Conservation (phyloP, 2,888 invertebrate genomes). For the Hyppa rectilinea region DNA sequence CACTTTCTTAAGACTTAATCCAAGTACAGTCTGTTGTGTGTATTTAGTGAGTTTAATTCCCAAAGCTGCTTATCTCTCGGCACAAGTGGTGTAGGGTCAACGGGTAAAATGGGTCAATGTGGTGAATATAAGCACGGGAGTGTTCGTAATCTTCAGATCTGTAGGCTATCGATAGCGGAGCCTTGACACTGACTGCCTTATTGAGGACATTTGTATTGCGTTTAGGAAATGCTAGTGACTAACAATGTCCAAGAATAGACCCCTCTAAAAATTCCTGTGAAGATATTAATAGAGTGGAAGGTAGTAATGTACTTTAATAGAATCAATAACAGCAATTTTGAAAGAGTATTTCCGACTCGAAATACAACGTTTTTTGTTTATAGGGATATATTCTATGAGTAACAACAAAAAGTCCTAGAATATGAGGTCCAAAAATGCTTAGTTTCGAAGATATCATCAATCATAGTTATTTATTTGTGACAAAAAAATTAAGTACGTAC, state of each 20-base stretch:
- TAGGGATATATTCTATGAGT: too few relatives aligned
- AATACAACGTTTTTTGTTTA: too few relatives aligned
- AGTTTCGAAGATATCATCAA: too few relatives aligned
- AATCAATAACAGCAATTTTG: slow-evolving; percentile 20
- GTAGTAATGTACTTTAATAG: background rate
- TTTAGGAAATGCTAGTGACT: background rate
- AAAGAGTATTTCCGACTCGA: background rate
- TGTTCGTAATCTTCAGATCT: slow-evolving; percentile 37
- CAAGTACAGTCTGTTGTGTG: slow-evolving; percentile 22
- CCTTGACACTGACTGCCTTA: background rate
- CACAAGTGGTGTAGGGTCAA: slow-evolving; percentile 50
- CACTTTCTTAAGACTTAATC: slow-evolving; percentile 20
- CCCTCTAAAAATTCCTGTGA: background rate
- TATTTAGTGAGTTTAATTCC: slow-evolving; percentile 51
- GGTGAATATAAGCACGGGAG: slow-evolving; percentile 14
- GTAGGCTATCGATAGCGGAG: slow-evolving; percentile 22
- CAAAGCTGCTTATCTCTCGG: slow-evolving; percentile 54
- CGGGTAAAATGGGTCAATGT: slow-evolving; percentile 34
- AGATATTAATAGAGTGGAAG: background rate
- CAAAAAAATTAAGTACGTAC: too few relatives aligned
- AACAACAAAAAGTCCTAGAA: too few relatives aligned
- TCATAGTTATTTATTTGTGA: too few relatives aligned
- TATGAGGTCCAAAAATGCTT: too few relatives aligned
- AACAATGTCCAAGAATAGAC: background rate
- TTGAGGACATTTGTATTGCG: background rate